Base-by-base conservation (phyloP, 2,888 invertebrate species). In the Apotomis capreana region DNA sequence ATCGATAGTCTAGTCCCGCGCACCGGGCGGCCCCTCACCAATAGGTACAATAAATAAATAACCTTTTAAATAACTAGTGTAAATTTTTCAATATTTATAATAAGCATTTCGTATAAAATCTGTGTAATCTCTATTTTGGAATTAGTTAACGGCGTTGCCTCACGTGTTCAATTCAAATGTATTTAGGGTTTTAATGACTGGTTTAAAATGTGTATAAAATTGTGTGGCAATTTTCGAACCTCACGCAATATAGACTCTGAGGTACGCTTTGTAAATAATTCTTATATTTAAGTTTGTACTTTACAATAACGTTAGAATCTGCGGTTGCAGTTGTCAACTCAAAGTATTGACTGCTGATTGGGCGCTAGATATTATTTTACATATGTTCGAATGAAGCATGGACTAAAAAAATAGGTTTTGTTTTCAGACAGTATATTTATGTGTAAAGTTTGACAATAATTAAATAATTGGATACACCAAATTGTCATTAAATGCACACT, bases 371-470 rank as follows among this genome's bases (percentile, higher is more conserved):
- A 78, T 79, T 75, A 78, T 78, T 76, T 76, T 76, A 77, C 62
- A 75, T 76, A 2, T 69, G 78, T 80, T 80, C 76, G 76, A 73
- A 77, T 80, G 74, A 69, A 80, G 77, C 76, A 77, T 80, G 78
- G 79, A 84, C 78, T 82, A 78, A 76, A 80, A 78, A 77, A 77
- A 75, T 71, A 76, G 73, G 80, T 80, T 80, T 85, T 83, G 78
- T 76, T 81, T 84, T 82, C 76, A 75, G 80, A 75, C 81, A 80
- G 83, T 87, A 85, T 90, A 87, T 89, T 89, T 89, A 88, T 90
- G 90, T 87, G 90, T 90, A 89, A 89, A 88, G 87, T 89, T 90
- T 87, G 91, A 91, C 91, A 92, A 91, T 91, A 92, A 91, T 85
- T 86, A 82, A 85, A 82, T 84, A 83, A 85, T 83, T 85, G 81